Base-by-base conservation (phyloP, 2,113 vertebrate genomes). In the Epinephelus moara region DNA sequence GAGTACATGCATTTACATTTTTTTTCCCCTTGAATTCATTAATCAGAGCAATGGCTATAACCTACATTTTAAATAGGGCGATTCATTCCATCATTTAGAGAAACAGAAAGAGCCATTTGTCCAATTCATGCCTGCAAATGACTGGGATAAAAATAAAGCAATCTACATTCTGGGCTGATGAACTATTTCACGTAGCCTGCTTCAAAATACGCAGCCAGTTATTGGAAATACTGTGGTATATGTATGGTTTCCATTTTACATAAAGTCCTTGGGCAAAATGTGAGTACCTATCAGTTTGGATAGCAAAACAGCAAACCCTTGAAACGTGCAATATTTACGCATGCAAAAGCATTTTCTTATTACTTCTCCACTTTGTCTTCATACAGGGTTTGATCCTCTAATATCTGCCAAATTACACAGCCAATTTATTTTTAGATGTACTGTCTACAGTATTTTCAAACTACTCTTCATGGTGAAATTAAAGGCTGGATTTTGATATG, bases 11-110 rank as follows among this genome's bases (percentile, higher is more conserved):
- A 72, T 90, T 82, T 74, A 47, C 45, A 40, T 76, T 81, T 66
- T 82, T 30, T 69, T 52, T 66, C 18, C 23, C 18, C 23, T 70
- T 72, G 25, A 78, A 77, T 80, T 74, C 76, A 85, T 89, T 81
- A 86, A 90, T 85, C 76, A 78, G 88, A 89, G 86, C 85, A 86
- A 73, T 75, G 49, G 53, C 57, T 67, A 78, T 86, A 89, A 88
- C 90, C 90, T 90, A 88, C 85, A 91, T 92, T 88, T 90, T 82
- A 92, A 92, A 90, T 86, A 88, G 85, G 89, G 63, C 74, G 15
- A 86, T 89, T 85, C 75, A 84, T 86, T 83, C 57, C 77, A 81
- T 86, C 80, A 87, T 84, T 88, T 81, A 79, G 69, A 88, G 85
- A 91, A 90, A 86, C 70, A 82, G 67, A 82, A 73, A 80, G 68